These are phyloP conservation scores for Macrosiphum euphorbiae DNA, from an alignment of 2,888 invertebrate species.

Conservation along the genomic window DNA sequence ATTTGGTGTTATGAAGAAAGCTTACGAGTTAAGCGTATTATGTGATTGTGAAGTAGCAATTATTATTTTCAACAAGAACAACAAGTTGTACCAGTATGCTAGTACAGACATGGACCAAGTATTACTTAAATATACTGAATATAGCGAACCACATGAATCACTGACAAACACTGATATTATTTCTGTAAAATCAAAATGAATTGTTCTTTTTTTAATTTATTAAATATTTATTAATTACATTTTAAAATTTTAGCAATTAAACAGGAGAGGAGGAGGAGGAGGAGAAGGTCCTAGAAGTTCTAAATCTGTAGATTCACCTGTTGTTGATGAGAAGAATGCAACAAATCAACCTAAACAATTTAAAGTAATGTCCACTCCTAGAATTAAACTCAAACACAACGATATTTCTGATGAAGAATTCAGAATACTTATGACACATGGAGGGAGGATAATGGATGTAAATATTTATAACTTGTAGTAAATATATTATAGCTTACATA, in stretches of 20 bases:
- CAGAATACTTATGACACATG: constrained; percentile 93
- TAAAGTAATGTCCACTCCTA: constrained; percentile 88
- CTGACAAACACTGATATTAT: constrained; percentile 99
- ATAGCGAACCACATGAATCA: constrained; percentile 99
- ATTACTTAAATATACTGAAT: constrained; percentile 99
- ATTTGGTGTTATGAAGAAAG: constrained; percentile 99
- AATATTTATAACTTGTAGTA: constrained; percentile 28
- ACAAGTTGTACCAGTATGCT: constrained; percentile 98
- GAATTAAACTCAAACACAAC: constrained; percentile 95
- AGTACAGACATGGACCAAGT: constrained; percentile 99
- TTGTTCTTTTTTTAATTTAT: not conserved
- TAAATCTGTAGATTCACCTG: not conserved
- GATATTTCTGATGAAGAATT: constrained; percentile 94
- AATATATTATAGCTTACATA: not conserved
- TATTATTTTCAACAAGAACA: constrained; percentile 99
- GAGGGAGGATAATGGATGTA: constrained; percentile 74
- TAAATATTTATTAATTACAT: not conserved
- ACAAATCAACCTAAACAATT: constrained; percentile 78
- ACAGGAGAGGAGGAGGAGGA: constrained; percentile 80
- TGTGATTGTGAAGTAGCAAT: constrained; percentile 99
- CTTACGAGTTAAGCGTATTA: constrained; percentile 97
- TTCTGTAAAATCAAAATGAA: constrained; percentile 79
- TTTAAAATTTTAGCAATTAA: constrained; percentile 84
- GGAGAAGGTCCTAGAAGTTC: constrained; percentile 95
- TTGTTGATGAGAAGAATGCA: not conserved